phyloP scores from a whole-genome alignment of 2,888 invertebrate species.

The Watsonalla cultraria region DNA sequence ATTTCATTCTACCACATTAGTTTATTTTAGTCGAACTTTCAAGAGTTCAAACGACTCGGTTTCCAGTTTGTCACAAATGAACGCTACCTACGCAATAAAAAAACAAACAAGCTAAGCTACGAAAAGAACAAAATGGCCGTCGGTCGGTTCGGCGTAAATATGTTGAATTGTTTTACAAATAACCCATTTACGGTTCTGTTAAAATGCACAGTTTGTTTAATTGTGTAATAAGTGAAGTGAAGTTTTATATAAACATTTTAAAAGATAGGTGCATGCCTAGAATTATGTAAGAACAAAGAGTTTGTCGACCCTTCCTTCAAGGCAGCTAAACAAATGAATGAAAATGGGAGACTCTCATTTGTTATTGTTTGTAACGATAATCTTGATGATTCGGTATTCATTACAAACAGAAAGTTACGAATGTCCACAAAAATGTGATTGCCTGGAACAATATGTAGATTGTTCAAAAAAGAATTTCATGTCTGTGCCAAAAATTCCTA shows the following conservation, averaged over 20 bases:
- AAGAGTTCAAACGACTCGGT: neutral
- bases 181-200: constrained; percentile 23
- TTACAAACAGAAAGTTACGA: constrained; percentile 59
- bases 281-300: constrained; percentile 68
- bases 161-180: constrained; percentile 47
- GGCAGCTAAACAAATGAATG: constrained; percentile 62
- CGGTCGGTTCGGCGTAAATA: constrained; percentile 52
- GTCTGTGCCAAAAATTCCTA: constrained; percentile 85
- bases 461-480: constrained; percentile 85
- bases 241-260: constrained; percentile 29
- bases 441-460: constrained; percentile 85
- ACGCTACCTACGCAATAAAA: neutral
- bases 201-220: constrained; percentile 48
- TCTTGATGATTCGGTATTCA: constrained; percentile 45
- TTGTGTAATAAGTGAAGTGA: constrained; percentile 44
- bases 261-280: constrained; percentile 28
- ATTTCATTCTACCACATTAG: too few relatives aligned
- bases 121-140: constrained; percentile 63
- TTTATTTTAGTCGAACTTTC: too few relatives aligned
- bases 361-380: constrained; percentile 60
- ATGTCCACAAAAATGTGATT: constrained; percentile 85
- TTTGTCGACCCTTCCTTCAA: constrained; percentile 41
- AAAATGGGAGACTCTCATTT: constrained; percentile 73
- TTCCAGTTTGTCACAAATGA: neutral
- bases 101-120: constrained; percentile 7